Evolutionary conservation across 1,140 invertebrate species (phyloP).

Genomic region (Papilio glaucus): DNA sequence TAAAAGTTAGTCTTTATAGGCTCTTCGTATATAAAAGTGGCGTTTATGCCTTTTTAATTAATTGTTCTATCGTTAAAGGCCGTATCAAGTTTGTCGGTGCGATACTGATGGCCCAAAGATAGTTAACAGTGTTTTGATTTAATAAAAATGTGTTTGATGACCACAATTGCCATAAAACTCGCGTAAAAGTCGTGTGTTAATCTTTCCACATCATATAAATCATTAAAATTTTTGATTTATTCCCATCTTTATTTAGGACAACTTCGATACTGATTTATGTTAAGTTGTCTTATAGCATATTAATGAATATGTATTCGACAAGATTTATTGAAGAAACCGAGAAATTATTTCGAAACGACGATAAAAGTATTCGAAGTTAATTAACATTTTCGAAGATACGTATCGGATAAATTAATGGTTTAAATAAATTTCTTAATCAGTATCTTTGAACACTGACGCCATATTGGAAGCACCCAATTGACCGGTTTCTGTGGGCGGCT

Average conservation of each 20-base stretch:
- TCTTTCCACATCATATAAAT: conserved; percentile 41
- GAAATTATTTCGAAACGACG: conserved; percentile 25
- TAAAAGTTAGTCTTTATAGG: conserved; percentile 84
- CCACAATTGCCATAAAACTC: conserved; percentile 67
- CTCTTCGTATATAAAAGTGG: conserved; percentile 80
- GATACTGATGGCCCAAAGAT: conserved; percentile 69
- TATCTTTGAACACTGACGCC: conserved; percentile 49
- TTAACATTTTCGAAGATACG: conserved; percentile 41
- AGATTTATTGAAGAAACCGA: conserved; percentile 8
- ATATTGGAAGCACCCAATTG: conserved; percentile 59
- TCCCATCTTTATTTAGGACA: background rate
- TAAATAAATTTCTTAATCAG: conserved; percentile 63
- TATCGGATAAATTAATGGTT: conserved; percentile 48
- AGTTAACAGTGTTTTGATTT: conserved; percentile 74
- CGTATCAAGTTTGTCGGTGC: conserved; percentile 73
- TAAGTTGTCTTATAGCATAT: background rate
- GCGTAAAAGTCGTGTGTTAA: conserved; percentile 65
- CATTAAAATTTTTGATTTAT: conserved; percentile 36
- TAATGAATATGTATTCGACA: background rate
- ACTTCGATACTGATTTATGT: background rate
- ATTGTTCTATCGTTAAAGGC: conserved; percentile 78
- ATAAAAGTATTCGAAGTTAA: conserved; percentile 39
- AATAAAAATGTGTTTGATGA: conserved; percentile 75
- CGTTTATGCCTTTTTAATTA: conserved; percentile 83
- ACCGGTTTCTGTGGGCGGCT: conserved; percentile 55